Conservation (phyloP, 2,888 invertebrate genomes). For the Agrotis segetum region DNA sequence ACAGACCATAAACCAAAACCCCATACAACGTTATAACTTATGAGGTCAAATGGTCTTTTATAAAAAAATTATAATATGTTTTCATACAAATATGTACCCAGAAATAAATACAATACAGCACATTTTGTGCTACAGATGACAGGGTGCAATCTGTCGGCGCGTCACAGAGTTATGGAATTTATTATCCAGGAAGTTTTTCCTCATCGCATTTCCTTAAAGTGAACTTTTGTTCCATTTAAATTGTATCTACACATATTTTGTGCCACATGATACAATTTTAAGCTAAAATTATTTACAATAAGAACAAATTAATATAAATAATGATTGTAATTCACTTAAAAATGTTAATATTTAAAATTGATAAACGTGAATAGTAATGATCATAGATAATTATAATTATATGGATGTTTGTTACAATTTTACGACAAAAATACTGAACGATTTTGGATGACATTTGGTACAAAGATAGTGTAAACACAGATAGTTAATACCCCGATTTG, state of each 20-base stretch:
- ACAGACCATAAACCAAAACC: neutral
- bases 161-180: slow-evolving; percentile 50
- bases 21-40: slow-evolving; percentile 11
- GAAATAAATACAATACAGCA: slow-evolving; percentile 12
- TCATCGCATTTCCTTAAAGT: slow-evolving; percentile 22
- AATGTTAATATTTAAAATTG: no score
- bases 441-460: no score
- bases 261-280: slow-evolving; percentile 1
- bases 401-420: no score
- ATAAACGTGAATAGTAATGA: no score
- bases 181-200: slow-evolving; percentile 57
- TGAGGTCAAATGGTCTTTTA: slow-evolving; percentile 24
- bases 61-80: no score
- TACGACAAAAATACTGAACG: no score
- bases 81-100: neutral
- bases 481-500: no score
- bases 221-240: slow-evolving; percentile 43
- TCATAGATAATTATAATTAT: no score
- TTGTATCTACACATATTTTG: slow-evolving; percentile 4
- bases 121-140: slow-evolving; percentile 20
- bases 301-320: neutral
- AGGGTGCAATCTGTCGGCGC: slow-evolving; percentile 55
- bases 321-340: neutral
- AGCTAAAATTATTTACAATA: no score
- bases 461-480: no score